Conservation (phyloP, 2,113 vertebrate genomes). For the Sclerurus mexicanus region DNA sequence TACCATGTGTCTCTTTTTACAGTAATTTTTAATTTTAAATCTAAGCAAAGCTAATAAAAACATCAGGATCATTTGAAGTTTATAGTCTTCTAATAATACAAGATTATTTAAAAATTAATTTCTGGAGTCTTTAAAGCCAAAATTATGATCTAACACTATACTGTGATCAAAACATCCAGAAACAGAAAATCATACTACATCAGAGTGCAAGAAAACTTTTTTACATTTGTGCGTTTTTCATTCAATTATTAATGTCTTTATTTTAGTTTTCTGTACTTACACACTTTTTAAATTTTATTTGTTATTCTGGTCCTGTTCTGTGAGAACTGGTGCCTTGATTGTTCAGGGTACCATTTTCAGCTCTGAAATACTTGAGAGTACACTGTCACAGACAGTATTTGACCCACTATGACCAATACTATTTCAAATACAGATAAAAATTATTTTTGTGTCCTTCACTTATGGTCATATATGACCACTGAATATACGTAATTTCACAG, state of each 20-base stretch:
- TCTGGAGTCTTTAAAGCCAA: not conserved
- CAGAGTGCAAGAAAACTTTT: not conserved
- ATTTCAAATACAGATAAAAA: not conserved
- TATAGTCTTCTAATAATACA: not conserved
- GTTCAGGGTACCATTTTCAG: not conserved
- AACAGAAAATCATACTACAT: accelerated
- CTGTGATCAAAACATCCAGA: not conserved
- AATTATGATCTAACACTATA: not conserved
- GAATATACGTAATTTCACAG: not conserved
- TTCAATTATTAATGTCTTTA: not conserved
- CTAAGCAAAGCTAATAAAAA: not conserved
- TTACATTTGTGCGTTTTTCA: not conserved
- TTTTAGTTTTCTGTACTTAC: not conserved
- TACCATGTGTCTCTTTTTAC: not conserved
- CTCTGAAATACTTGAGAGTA: not conserved
- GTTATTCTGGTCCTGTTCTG: not conserved
- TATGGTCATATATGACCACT: not conserved
- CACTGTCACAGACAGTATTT: not conserved
- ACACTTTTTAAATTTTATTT: not conserved
- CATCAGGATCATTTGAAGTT: not conserved
- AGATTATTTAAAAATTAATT: not conserved
- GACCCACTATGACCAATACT: not conserved
- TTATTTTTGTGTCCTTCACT: not conserved
- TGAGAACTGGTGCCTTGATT: not conserved
- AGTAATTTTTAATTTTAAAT: not conserved